A percentile compares a stretch with the other conserved stretches of the same genome.
Evolutionary conservation across 2,888 invertebrate species (phyloP).

Genomic region (Pogonocherus hispidulus): DNA sequence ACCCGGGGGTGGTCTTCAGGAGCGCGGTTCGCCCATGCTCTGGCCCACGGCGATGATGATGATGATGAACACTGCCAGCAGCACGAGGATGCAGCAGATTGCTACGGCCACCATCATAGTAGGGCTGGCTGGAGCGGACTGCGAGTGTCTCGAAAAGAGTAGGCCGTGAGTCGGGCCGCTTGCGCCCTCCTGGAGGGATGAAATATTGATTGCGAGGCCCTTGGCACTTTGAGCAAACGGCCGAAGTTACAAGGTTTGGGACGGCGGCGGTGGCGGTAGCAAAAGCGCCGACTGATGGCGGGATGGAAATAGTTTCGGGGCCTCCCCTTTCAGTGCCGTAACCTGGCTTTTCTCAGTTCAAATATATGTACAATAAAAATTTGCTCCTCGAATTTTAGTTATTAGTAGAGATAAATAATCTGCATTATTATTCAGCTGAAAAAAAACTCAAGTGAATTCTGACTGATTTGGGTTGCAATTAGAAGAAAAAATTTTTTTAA

Average conservation of each 20-base stretch:
- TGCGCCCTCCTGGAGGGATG: constrained; percentile 45
- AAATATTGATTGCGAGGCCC: constrained; percentile 66
- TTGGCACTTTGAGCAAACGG: constrained; percentile 59
- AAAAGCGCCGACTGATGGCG: too few species aligned
- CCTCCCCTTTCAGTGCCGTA: neutral
- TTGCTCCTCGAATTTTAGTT: too few species aligned
- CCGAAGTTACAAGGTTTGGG: constrained; percentile 55
- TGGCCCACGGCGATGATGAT: constrained; percentile 87
- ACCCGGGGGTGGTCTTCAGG: constrained; percentile 20
- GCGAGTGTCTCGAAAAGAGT: constrained; percentile 27
- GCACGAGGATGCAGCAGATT: constrained; percentile 85
- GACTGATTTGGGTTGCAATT: too few species aligned
- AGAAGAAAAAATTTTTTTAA: too few species aligned
- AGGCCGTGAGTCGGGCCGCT: constrained; percentile 39
- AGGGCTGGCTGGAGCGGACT: constrained; percentile 25
- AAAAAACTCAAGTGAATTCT: too few species aligned
- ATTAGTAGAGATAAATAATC: too few species aligned
- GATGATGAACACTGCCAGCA: constrained; percentile 85
- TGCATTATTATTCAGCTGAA: too few species aligned
- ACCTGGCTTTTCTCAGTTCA: too few species aligned
- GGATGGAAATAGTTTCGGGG: constrained; percentile 44
- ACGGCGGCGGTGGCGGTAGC: constrained; percentile 30
- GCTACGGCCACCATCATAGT: constrained; percentile 83
- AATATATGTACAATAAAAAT: too few species aligned
- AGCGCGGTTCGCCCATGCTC: constrained; percentile 73